Base-by-base conservation (phyloP, 1,140 invertebrate genomes). In the Acromyrmex charruanus region DNA sequence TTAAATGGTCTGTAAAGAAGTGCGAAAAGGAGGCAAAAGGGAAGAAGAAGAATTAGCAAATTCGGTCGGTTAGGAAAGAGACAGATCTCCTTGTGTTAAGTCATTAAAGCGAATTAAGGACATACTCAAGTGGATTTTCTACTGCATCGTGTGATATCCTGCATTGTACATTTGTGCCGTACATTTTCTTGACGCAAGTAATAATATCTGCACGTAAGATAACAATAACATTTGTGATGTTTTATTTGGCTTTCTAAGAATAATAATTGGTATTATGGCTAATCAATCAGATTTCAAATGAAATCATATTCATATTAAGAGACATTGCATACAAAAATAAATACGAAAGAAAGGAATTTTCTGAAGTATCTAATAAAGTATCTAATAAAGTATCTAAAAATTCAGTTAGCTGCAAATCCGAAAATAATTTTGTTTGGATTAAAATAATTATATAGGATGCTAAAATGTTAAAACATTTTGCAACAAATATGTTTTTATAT, bases 1-100 rank as follows among this genome's bases (percentile, higher is more conserved):
- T 80, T 89, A 89, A 89, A 89, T 88, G 88, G 75, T 6, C 49
- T 31, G 88, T 86, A 28, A 87, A 35, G 10, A 53, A 58, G 55
- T 25, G 51, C 51, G 51, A 69, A 72, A 66, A 77, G 58, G 21
- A 39, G 35, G 28, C 35, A n/a, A 66, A 5, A 44, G 28, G 10
- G 31, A 28, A 69, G 25, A 79, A 49, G 49, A 63, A n/a, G 51
- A 58, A 12, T 69, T 77, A 4, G 28, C 28, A 49, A 55, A n/a
- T 66, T 31, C 21, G 28, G 35, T 77, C 39, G 21, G 18, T 25
- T 14, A 7, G 7, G 51, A 84, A 77, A 75, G 49, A 77, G 80
- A 71, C 51, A 25, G 49, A 59, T 61, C 35, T 49, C 10, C 16
- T 58, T 39, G 65, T 55, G 69, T 75, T 86, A 61, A 80, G 44